Conservation (phyloP, 1,140 invertebrate species). For the Drosophila athabasca region DNA sequence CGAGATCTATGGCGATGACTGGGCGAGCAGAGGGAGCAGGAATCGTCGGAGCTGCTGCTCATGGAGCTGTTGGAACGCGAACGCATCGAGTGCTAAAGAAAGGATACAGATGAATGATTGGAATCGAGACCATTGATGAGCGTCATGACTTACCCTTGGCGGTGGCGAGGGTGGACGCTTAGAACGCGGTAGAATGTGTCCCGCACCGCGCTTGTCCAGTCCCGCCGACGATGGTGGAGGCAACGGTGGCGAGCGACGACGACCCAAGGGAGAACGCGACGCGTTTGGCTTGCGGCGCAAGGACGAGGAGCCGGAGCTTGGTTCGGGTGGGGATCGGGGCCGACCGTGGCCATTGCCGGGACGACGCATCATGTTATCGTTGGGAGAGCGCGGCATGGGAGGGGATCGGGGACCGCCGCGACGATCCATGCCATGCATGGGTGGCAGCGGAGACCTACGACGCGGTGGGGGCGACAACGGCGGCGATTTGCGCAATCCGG, state of each 20-base stretch:
- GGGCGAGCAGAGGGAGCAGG: slow-evolving; percentile 89
- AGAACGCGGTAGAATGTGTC: slow-evolving; percentile 78
- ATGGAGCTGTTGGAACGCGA: slow-evolving; percentile 88
- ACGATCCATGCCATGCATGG: slow-evolving; percentile 58
- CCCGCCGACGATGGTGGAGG: slow-evolving; percentile 55
- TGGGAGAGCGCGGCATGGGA: slow-evolving; percentile 72
- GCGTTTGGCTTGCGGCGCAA: slow-evolving; percentile 71
- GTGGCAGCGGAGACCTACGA: slow-evolving; percentile 66
- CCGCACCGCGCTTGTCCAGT: slow-evolving; percentile 58
- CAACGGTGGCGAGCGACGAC: slow-evolving; percentile 70
- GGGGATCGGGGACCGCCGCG: slow-evolving; percentile 76
- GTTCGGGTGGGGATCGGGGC: slow-evolving; percentile 79
- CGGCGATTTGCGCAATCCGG: slow-evolving; percentile 67
- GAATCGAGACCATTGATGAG: not conserved
- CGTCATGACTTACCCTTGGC: slow-evolving; percentile 68
- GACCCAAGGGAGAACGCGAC: slow-evolving; percentile 74
- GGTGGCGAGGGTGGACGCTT: slow-evolving; percentile 84
- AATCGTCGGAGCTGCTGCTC: slow-evolving; percentile 92
- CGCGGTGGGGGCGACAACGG: slow-evolving; percentile 71
- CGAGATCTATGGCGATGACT: slow-evolving; percentile 82
- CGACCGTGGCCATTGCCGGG: slow-evolving; percentile 69
- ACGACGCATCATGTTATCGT: slow-evolving; percentile 66
- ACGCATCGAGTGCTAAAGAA: slow-evolving; percentile 69
- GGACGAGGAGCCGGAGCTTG: slow-evolving; percentile 56
- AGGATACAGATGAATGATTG: not conserved